Percentiles rank a stretch among this genome's conserved stretches.
phyloP scores from a whole-genome alignment of 37 sponge, comb jelly and placozoan genomes.

The Axinella damicornis region DNA sequence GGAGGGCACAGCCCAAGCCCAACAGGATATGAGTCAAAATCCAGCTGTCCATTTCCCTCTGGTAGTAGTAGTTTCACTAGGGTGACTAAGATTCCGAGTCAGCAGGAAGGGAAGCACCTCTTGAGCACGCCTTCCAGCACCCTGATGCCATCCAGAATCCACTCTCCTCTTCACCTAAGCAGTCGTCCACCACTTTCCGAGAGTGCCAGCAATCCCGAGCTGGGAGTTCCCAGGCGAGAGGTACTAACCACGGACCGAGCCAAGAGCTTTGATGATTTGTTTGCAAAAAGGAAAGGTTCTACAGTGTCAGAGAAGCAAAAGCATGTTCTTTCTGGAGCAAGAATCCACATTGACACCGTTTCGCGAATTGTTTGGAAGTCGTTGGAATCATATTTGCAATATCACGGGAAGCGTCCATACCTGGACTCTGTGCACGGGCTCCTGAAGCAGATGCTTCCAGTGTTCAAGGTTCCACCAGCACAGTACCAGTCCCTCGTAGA shows the following conservation, averaged over 20 bases:
- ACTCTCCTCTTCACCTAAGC: no score
- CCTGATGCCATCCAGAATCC: no score
- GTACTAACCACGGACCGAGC: neutral
- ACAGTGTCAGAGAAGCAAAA: neutral
- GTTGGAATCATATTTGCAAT: neutral
- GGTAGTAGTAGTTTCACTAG: no score
- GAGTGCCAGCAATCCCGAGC: slow-evolving; percentile 42
- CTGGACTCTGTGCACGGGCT: slow-evolving; percentile 1
- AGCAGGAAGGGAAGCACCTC: no score
- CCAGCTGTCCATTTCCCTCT: no score
- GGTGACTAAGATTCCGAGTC: no score
- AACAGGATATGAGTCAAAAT: no score
- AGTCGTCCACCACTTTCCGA: neutral
- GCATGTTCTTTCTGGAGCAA: neutral
- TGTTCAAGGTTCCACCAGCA: neutral
- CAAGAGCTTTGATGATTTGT: slow-evolving; percentile 18
- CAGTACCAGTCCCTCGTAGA: slow-evolving; percentile 14
- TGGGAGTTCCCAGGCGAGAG: neutral
- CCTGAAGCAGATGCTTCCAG: neutral
- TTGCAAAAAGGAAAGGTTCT: neutral
- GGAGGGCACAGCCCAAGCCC: no score
- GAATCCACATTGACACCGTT: slow-evolving; percentile 9
- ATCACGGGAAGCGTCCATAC: no score
- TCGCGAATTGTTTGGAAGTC: slow-evolving; percentile 1
- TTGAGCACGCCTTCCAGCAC: no score